phyloP scores from a whole-genome alignment of 2,888 invertebrate species.

The Neria commutata region DNA sequence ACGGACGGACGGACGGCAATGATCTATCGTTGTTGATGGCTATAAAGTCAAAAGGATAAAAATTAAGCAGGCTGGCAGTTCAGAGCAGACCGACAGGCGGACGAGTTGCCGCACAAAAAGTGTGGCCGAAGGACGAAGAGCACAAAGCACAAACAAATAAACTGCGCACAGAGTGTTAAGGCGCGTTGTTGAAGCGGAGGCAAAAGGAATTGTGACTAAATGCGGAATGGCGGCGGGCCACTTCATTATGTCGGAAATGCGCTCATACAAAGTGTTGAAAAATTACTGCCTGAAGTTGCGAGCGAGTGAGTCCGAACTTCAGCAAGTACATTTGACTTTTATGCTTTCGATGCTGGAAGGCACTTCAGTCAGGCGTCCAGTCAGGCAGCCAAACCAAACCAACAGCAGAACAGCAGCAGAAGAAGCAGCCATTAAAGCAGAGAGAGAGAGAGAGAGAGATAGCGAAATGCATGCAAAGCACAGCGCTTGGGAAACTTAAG shows the following conservation, averaged over 20 bases:
- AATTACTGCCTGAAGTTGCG: conserved; percentile 45
- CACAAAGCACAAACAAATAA: background rate
- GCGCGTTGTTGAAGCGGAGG: conserved; percentile 33
- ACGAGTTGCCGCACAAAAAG: conserved; percentile 41
- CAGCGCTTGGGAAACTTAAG: no score
- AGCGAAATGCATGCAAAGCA: no score
- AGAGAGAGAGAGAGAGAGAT: background rate
- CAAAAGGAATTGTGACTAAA: conserved; percentile 45
- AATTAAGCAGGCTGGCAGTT: conserved; percentile 20
- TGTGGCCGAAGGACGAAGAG: conserved; percentile 12
- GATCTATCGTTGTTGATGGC: conserved; percentile 42
- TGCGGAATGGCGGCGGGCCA: conserved; percentile 36
- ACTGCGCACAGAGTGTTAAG: conserved; percentile 35
- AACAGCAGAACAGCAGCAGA: background rate
- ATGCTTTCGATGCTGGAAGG: conserved; percentile 33
- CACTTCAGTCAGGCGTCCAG: no score
- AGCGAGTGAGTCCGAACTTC: conserved; percentile 7
- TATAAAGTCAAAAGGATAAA: conserved; percentile 26
- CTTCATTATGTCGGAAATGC: conserved; percentile 51
- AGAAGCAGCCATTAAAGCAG: background rate
- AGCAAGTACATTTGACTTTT: conserved; percentile 52
- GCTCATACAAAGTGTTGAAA: conserved; percentile 51
- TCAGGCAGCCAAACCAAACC: no score
- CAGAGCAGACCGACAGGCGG: conserved; percentile 21
- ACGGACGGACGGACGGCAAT: conserved; percentile 41